Base-by-base conservation (phyloP, 2,888 invertebrate species). In the Parnassius glacialis region DNA sequence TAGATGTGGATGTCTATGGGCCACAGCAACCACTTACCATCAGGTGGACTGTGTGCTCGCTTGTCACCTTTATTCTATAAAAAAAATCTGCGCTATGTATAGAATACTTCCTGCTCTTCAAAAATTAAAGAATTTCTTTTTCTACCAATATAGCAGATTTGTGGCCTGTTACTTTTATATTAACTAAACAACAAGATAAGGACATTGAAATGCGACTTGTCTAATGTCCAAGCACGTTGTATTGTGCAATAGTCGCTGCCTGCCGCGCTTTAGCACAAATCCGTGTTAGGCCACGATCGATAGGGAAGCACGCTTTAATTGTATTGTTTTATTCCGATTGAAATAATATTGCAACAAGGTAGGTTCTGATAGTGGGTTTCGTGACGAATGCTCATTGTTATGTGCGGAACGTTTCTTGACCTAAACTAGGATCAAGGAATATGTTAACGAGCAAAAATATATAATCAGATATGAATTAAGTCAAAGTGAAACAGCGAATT, bases 211-310 rank as follows among this genome's bases (percentile, higher is more conserved):
- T 62, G 56, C 59, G 58, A 41, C 56, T 48, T 63, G 64, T 67
- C 62, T 57, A 52, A 64, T 53, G 67, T 64, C 59, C 62, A 51
- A 67, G 64, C 59, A 41, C 52, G 62, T 64, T 63, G 56, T 67
- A 75, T 82, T 83, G 76, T 71, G 79, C 74, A 78, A 81, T n/a
- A n/a, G 45, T 59, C 58, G 70, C 70, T 68, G 61, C 65, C 59
- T 52, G 59, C 64, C 58, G 34, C 34, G 34, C 34, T 34, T 59
- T 52, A 44, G 60, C 70, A 74, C 73, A 66, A 74, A 70, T 72
- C 78, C 78, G 77, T 79, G 80, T 78, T 76, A 79, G 78, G 79
- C 78, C 80, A 77, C 74, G 72, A 70, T 68, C 70, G 80, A 78
- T 76, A 78, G 75, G 70, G 80, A 78, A 79, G 75, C 72, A 74